Conservation (phyloP, 2,888 invertebrate species). For the Eumacrocentrus americanus region DNA sequence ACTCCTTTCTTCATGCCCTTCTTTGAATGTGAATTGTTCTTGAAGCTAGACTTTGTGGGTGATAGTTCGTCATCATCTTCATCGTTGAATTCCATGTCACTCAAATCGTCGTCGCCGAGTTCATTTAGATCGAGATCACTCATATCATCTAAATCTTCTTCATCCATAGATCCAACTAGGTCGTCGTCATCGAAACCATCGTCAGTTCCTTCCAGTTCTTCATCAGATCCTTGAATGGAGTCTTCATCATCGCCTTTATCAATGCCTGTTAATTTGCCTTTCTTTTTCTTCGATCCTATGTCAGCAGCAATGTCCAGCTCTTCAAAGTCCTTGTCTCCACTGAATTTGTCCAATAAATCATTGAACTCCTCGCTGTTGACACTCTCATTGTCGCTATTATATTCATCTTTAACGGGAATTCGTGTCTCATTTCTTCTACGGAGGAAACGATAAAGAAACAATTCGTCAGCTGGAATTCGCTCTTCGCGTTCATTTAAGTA, state of each 20-base stretch:
- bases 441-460: conserved; percentile 76
- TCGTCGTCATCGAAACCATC: conserved; percentile 33
- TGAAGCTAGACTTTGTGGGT: conserved; percentile 40
- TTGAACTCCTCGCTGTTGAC: conserved; percentile 64
- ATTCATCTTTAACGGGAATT: conserved; percentile 44
- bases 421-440: conserved; percentile 40
- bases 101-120: conserved; percentile 58
- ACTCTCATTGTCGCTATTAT: conserved; percentile 61
- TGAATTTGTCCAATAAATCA: conserved; percentile 62
- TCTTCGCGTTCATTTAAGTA: conserved; percentile 73
- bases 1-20: conserved; percentile 30
- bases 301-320: conserved; percentile 68
- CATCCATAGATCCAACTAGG: conserved; percentile 31
- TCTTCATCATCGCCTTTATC: conserved; percentile 36
- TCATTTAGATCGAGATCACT: conserved; percentile 62
- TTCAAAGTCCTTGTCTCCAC: conserved; percentile 53
- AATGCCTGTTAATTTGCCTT: conserved; percentile 36
- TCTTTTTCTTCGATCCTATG: conserved; percentile 55
- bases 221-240: conserved; percentile 15
- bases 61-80: conserved; percentile 52
- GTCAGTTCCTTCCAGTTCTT: conserved; percentile 40
- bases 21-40: conserved; percentile 32
- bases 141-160: conserved; percentile 36
- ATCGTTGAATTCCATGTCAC: conserved; percentile 52
- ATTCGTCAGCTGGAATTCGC: conserved; percentile 89